Conservation (phyloP, 2,888 invertebrate genomes). For the Eupsilia transversa region DNA sequence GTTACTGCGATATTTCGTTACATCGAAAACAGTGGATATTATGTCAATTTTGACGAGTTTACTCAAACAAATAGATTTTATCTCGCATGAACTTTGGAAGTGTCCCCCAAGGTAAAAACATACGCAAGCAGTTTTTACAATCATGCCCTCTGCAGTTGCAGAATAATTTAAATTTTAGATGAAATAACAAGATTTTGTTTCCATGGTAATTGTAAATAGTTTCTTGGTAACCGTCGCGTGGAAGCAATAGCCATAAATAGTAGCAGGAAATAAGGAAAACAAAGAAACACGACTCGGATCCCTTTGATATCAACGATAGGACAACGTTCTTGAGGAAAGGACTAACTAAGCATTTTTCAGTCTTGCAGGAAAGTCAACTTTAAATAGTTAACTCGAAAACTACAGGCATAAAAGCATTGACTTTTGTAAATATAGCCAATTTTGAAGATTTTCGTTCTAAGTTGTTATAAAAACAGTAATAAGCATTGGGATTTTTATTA, state of each 20-base stretch:
- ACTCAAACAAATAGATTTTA: slow-evolving; percentile 2
- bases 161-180: neutral
- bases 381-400: too few relatives aligned
- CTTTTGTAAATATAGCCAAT: neutral
- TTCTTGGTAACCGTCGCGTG: slow-evolving; percentile 6
- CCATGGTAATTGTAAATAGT: neutral
- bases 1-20: too few relatives aligned
- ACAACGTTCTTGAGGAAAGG: slow-evolving; percentile 23
- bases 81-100: neutral
- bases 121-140: neutral
- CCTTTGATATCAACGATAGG: slow-evolving; percentile 17
- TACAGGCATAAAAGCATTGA: neutral
- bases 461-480: neutral
- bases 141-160: slow-evolving; percentile 5
- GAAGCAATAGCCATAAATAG: slow-evolving; percentile 36
- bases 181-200: neutral
- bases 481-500: slow-evolving; percentile 19
- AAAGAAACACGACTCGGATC: slow-evolving; percentile 32
- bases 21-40: neutral
- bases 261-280: slow-evolving; percentile 46
- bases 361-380: too few relatives aligned
- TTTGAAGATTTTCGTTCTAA: neutral
- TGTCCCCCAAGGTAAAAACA: neutral
- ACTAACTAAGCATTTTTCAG: too few relatives aligned
- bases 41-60: slow-evolving; percentile 12